Percentiles rank a stretch among this genome's conserved stretches.
phyloP scores from a whole-genome alignment of 1,140 invertebrate species.

The Heliothis subflexa region DNA sequence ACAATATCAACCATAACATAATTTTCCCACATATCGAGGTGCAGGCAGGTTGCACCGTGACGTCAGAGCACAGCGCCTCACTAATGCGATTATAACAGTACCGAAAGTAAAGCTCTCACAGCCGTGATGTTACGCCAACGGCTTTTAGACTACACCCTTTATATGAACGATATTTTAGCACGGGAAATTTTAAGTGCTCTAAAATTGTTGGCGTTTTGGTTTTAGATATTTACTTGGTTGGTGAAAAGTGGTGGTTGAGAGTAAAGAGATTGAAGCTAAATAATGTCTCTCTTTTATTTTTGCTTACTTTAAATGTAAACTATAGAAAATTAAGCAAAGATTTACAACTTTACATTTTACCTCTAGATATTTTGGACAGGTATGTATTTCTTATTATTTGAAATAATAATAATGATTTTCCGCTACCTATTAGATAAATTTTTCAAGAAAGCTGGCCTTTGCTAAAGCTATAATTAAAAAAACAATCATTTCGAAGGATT shows the following conservation, averaged over 20 bases:
- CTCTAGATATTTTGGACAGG: too few relatives aligned
- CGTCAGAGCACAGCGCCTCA: conserved; percentile 56
- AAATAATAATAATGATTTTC: too few relatives aligned
- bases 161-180: conserved; percentile 48
- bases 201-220: conserved; percentile 21
- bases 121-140: conserved; percentile 47
- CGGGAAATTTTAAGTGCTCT: conserved; percentile 21
- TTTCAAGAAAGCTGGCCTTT: too few relatives aligned
- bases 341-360: too few relatives aligned
- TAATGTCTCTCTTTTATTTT: too few relatives aligned
- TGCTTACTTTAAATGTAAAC: too few relatives aligned
- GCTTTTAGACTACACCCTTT: conserved; percentile 51
- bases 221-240: neutral
- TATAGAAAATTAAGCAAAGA: too few relatives aligned
- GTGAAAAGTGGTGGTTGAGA: neutral
- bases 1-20: conserved; percentile 21
- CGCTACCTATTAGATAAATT: too few relatives aligned
- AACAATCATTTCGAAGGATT: too few relatives aligned
- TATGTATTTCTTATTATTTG: too few relatives aligned
- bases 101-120: conserved; percentile 53
- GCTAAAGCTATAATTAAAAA: too few relatives aligned
- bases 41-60: conserved; percentile 25
- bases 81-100: conserved; percentile 76
- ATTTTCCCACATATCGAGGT: neutral
- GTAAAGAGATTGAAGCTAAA: neutral